Evolutionary conservation across 2,113 vertebrate species (phyloP).

Genomic region (Otolemur garnettii): DNA sequence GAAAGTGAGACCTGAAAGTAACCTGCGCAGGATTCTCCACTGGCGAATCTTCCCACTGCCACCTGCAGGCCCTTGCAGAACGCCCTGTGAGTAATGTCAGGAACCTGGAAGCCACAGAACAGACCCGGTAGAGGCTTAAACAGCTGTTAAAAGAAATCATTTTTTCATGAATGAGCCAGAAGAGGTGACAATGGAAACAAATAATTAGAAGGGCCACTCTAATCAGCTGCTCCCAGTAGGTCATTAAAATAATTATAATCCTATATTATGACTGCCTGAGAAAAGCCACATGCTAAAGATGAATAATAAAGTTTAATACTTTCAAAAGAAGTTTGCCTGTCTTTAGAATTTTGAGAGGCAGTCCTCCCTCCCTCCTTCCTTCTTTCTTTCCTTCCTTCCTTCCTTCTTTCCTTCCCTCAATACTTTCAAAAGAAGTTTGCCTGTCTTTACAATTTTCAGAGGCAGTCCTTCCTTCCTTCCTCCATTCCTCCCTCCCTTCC

Average conservation of each 20-base stretch:
- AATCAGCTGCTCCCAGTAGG: slow-evolving; percentile 49
- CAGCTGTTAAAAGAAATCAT: slow-evolving; percentile 31
- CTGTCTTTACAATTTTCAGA: too few species aligned
- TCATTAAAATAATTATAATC: slow-evolving; percentile 39
- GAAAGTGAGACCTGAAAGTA: background rate
- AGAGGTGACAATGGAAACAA: slow-evolving; percentile 63
- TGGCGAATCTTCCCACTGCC: background rate
- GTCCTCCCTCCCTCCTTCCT: background rate
- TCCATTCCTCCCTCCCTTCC: accelerated
- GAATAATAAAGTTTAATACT: slow-evolving; percentile 9
- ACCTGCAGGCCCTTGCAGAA: background rate
- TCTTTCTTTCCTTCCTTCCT: accelerated
- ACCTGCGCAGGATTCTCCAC: background rate
- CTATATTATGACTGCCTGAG: background rate
- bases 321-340: background rate
- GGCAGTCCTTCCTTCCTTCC: background rate
- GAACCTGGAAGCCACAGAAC: background rate
- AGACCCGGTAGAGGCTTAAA: background rate
- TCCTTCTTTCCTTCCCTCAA: accelerated
- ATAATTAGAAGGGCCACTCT: slow-evolving; percentile 40
- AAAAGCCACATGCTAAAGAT: background rate
- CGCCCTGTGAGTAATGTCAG: background rate
- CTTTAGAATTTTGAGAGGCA: background rate
- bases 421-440: slow-evolving; percentile 21
- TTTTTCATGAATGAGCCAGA: slow-evolving; percentile 58